Percentiles rank a stretch among this genome's conserved stretches.
Evolutionary conservation across 37 sponge, comb jelly and placozoan genomes (phyloP).

Genomic region (Chondrilla cf. caribensis): DNA sequence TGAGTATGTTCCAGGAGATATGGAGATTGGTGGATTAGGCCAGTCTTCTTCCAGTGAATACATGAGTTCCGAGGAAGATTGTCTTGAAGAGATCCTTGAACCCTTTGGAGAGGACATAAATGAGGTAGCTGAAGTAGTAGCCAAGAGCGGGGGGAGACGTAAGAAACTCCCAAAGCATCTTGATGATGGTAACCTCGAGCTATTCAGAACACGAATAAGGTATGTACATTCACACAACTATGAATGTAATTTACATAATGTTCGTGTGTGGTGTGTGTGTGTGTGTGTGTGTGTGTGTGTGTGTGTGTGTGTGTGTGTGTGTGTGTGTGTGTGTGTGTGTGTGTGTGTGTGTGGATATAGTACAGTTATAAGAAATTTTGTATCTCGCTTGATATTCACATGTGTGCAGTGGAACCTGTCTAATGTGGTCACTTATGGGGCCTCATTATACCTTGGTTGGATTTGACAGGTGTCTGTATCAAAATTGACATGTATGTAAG

Average conservation of each 20-base stretch:
- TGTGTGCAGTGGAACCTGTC: no score
- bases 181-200: slow-evolving; percentile 28
- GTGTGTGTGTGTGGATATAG: no score
- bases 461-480: no score
- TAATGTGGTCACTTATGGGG: no score
- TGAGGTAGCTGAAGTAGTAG: background rate
- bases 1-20: background rate
- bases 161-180: slow-evolving; percentile 28
- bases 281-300: background rate
- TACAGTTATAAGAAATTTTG: no score
- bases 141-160: slow-evolving; percentile 19
- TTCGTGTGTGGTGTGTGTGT: background rate
- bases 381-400: no score
- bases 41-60: background rate
- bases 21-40: background rate
- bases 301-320: no score
- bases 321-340: no score
- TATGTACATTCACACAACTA: no score
- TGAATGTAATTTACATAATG: no score
- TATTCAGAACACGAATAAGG: slow-evolving; percentile 9
- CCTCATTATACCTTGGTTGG: no score
- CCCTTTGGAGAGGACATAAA: slow-evolving; percentile 3
- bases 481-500: no score
- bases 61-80: background rate
- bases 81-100: background rate